phyloP scores from a whole-genome alignment of 2,888 invertebrate genomes.

The Amphipyra tragopoginis region DNA sequence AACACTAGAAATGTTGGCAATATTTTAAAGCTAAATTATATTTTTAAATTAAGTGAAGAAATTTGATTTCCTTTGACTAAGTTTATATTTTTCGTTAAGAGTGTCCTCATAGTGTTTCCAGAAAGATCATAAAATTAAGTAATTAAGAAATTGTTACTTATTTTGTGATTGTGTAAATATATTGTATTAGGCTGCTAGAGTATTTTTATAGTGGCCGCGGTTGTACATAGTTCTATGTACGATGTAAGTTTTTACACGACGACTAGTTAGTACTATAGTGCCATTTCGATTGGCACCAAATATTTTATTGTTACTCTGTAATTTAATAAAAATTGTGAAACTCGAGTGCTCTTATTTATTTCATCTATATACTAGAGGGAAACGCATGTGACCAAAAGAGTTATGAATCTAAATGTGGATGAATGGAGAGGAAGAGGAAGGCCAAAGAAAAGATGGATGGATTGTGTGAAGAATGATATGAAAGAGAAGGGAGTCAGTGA shows the following conservation, averaged over 20 bases:
- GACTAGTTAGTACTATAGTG: slow-evolving; percentile 74
- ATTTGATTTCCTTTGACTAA: slow-evolving; percentile 34
- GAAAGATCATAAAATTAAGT: slow-evolving; percentile 40
- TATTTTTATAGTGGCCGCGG: slow-evolving; percentile 72
- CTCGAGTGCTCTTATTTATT: slow-evolving; percentile 3
- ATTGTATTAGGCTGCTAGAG: slow-evolving; percentile 55
- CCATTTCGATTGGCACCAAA: slow-evolving; percentile 79
- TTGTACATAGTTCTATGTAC: slow-evolving; percentile 73
- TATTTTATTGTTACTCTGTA: slow-evolving; percentile 83
- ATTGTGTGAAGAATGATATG: no score
- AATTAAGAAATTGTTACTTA: slow-evolving; percentile 59
- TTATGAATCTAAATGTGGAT: no score
- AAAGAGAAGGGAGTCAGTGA: no score
- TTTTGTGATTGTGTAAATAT: slow-evolving; percentile 70
- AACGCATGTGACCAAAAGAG: no score
- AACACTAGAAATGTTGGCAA: slow-evolving; percentile 20
- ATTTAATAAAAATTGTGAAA: slow-evolving; percentile 73
- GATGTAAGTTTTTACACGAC: slow-evolving; percentile 82
- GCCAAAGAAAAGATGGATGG: no score
- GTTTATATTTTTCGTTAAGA: slow-evolving; percentile 19
- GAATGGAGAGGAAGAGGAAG: no score
- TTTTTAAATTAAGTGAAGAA: slow-evolving; percentile 32
- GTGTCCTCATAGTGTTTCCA: slow-evolving; percentile 26
- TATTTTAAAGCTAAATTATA: slow-evolving; percentile 29
- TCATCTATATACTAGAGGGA: no score